Conservation (phyloP, 1,140 invertebrate species). For the Drosophila athabasca region DNA sequence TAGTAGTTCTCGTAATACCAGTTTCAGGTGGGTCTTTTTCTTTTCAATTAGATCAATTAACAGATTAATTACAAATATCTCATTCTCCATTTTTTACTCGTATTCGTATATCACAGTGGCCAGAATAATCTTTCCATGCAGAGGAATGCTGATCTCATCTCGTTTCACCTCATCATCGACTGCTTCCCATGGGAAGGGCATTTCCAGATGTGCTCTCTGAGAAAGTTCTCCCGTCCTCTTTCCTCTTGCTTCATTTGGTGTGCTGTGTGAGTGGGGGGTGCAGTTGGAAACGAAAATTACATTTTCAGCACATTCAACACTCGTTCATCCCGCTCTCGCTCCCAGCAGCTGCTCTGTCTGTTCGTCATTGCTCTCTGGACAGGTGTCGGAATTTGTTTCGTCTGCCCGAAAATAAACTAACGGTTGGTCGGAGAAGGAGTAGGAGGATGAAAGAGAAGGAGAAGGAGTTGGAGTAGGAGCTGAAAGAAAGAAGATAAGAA, state of each 20-base stretch:
- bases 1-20: too few relatives aligned
- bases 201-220: background rate
- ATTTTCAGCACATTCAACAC: slow-evolving; percentile 54
- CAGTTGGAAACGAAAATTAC: slow-evolving; percentile 42
- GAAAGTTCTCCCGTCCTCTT: background rate
- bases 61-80: too few relatives aligned
- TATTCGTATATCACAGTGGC: too few relatives aligned
- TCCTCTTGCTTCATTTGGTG: slow-evolving; percentile 29
- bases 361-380: slow-evolving; percentile 36
- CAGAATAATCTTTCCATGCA: too few relatives aligned
- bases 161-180: too few relatives aligned
- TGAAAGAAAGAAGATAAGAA: slow-evolving; percentile 30
- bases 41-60: too few relatives aligned
- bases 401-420: slow-evolving; percentile 21
- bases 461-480: background rate
- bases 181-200: slow-evolving; percentile 2
- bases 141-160: too few relatives aligned
- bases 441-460: slow-evolving; percentile 11
- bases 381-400: slow-evolving; percentile 57
- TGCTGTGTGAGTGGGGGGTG: slow-evolving; percentile 9
- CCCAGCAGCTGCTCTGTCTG: slow-evolving; percentile 27
- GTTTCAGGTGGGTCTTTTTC: too few relatives aligned
- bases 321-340: slow-evolving; percentile 6
- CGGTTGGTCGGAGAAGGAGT: slow-evolving; percentile 9
- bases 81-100: too few relatives aligned